Evolutionary conservation across 2,888 invertebrate species (phyloP).

Genomic region (Dicycla oo): DNA sequence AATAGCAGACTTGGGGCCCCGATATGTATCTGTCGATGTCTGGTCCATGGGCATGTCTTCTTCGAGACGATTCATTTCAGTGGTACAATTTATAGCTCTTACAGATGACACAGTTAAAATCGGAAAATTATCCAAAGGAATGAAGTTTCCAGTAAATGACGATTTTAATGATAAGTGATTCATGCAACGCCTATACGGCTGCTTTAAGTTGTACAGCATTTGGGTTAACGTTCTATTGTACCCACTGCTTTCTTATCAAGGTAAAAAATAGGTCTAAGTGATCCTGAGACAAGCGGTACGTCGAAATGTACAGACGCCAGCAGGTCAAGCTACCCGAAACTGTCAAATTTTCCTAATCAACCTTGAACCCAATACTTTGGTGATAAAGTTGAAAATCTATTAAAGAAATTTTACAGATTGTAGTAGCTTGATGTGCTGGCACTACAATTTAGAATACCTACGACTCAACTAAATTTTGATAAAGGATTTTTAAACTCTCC

Average conservation of each 20-base stretch:
- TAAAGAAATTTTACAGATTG: too few species aligned
- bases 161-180: background rate
- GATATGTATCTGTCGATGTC: too few species aligned
- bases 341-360: too few species aligned
- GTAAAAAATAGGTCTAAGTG: background rate
- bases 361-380: too few species aligned
- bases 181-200: background rate
- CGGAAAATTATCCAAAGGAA: background rate
- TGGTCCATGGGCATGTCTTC: too few species aligned
- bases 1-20: too few species aligned
- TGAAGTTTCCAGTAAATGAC: background rate
- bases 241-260: background rate
- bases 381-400: too few species aligned
- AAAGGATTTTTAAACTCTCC: background rate
- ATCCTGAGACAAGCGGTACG: background rate
- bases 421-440: too few species aligned
- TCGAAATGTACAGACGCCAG: too few species aligned
- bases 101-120: background rate
- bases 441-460: background rate
- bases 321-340: too few species aligned
- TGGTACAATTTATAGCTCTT: conserved; percentile 4
- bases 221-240: background rate
- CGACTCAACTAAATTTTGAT: background rate
- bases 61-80: background rate
- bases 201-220: background rate